These are phyloP conservation scores for Scopus umbretta DNA, from an alignment of 2,113 vertebrate species.

Conservation along the genomic window DNA sequence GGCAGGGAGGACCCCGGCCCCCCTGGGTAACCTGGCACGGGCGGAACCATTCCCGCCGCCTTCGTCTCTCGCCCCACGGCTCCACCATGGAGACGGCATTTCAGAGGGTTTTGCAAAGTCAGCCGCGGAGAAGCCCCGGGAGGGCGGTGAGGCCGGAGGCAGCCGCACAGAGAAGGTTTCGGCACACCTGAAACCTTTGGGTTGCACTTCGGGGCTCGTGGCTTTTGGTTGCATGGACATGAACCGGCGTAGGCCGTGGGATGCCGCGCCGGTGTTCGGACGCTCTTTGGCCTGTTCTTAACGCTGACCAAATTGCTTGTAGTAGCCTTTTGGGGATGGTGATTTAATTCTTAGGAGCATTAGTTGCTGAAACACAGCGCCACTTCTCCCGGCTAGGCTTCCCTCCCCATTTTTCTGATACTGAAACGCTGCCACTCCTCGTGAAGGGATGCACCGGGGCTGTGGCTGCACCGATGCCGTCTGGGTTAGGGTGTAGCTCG, in stretches of 20 bases:
- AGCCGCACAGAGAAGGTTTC: neutral
- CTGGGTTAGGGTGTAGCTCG: fast-evolving
- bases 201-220: neutral
- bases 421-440: neutral
- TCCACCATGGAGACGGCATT: neutral
- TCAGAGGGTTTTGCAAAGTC: neutral
- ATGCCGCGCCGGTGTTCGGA: fast-evolving
- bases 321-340: neutral
- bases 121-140: neutral
- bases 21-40: neutral
- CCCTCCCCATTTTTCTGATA: neutral
- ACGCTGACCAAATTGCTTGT: neutral
- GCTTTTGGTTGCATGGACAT: neutral
- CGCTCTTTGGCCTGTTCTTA: fast-evolving
- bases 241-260: neutral
- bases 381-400: fast-evolving
- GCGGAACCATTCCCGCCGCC: neutral
- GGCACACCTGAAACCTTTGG: neutral
- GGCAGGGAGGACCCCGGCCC: neutral
- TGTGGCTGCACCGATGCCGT: neutral
- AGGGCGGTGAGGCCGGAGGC: neutral
- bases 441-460: fast-evolving
- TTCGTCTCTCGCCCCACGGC: fast-evolving
- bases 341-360: neutral
- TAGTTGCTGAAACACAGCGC: neutral